Evolutionary conservation across 2,888 invertebrate genomes (phyloP), one percentile per base, ranked within the genome.

Genomic region (Scaeva pyrastri): DNA sequence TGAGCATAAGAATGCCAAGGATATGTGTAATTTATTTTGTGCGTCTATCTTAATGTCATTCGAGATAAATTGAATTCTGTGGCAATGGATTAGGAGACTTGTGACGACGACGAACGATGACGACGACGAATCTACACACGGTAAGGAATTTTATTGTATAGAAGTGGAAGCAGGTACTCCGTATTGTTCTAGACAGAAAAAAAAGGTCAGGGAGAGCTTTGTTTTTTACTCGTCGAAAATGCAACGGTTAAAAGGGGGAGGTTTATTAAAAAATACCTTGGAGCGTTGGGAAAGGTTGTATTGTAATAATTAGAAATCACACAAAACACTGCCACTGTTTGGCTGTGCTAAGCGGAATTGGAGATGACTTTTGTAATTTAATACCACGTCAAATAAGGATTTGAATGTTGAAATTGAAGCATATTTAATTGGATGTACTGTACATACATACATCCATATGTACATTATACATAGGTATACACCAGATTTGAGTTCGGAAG

Each of bases 21-120:
- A 52, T 68, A 83, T 76, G 62, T 80, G 85, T 81, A 81, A 85
- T 85, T 81, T 85, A 85, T 86, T 74, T 82, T 77, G 74, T 74
- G 64, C 78, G 82, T 86, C 64, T 86, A 78, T 82, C 78, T 81
- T 82, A 78, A 86, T 86, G 86, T 82, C 86, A 86, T 86, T 86
- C 48, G 86, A 86, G 77, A 82, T 86, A 82, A 86, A 86, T 86
- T 86, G 82, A 86, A 86, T 86, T 41, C 82, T 86, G 86, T 62
- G 82, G 86, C 77, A 77, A 86, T 78, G 86, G 77, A 78, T 82
- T 77, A 60, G 23, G 45, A 14, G 45, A 14, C 7, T 36, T 56
- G 71, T 31, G 31, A 31, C 31, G 31, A 31, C 5, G 1, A 31
- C 2, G 31, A n/a, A 31, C 6, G 31, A 5, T 8, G 31, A 31